These are phyloP conservation scores for Drosophila asahinai DNA, from an alignment of 1,140 invertebrate species.

Conservation along the genomic window DNA sequence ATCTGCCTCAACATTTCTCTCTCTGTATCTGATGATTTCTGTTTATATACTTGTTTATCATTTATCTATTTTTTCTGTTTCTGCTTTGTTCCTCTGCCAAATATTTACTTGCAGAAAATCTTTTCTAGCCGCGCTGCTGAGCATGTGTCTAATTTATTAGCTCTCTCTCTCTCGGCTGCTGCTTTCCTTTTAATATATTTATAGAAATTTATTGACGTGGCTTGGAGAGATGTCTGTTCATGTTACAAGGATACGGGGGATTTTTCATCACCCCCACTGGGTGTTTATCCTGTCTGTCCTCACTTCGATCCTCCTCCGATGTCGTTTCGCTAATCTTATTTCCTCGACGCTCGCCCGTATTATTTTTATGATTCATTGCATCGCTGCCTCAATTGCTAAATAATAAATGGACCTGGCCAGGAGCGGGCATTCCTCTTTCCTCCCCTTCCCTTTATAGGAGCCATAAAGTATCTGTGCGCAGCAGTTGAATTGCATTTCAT, in stretches of 20 bases:
- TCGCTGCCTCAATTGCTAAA: conserved; percentile 9
- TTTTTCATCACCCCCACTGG: conserved; percentile 18
- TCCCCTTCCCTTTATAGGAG: conserved; percentile 12
- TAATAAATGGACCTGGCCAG: conserved; percentile 31
- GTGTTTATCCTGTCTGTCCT: conserved; percentile 5
- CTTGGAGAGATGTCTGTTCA: conserved; percentile 7
- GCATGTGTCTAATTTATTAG: conserved; percentile 72
- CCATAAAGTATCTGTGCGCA: conserved; percentile 18
- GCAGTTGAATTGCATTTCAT: conserved; percentile 25
- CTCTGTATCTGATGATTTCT: conserved; percentile 57
- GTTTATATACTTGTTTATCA: conserved; percentile 41
- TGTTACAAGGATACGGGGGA: conserved; percentile 1
- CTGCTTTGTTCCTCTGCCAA: conserved; percentile 34
- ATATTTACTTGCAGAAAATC: conserved; percentile 64
- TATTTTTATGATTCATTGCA: conserved; percentile 47
- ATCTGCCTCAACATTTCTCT: conserved; percentile 36
- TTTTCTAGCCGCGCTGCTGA: conserved; percentile 27
- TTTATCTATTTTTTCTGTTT: conserved; percentile 18
- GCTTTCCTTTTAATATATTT: conserved; percentile 50
- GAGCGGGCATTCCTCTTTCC: background rate
- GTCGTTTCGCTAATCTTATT: conserved; percentile 49
- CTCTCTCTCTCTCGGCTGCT: conserved; percentile 37
- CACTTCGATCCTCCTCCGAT: conserved; percentile 11
- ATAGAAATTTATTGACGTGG: conserved; percentile 55
- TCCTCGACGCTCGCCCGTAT: background rate